A percentile compares a stretch with the other conserved stretches of the same genome.
Conservation (phyloP, 2,888 invertebrate genomes). For the Lasioglossum malachurum region DNA sequence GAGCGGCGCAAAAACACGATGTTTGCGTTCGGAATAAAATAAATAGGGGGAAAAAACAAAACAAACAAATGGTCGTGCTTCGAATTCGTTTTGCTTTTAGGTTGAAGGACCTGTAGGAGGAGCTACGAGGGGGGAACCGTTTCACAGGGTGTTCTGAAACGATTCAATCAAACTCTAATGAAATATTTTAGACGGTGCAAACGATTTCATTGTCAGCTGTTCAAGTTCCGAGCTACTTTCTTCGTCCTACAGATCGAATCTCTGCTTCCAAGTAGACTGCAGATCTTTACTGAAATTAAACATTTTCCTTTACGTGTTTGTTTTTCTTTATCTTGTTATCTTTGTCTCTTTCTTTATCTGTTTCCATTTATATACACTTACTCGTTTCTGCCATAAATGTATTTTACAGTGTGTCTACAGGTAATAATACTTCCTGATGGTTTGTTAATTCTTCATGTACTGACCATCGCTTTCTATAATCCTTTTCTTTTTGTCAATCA, state of each 20-base stretch:
- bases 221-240: neutral
- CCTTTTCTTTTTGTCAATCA: neutral
- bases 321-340: too few relatives aligned
- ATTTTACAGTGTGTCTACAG: too few relatives aligned
- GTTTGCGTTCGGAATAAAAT: conserved; percentile 31
- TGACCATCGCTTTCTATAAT: neutral
- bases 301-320: too few relatives aligned
- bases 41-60: neutral
- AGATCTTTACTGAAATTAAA: neutral
- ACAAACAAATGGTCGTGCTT: neutral
- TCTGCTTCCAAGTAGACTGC: neutral
- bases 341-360: too few relatives aligned
- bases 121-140: neutral
- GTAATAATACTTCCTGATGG: too few relatives aligned
- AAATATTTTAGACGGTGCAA: neutral
- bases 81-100: conserved; percentile 36
- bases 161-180: neutral
- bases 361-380: too few relatives aligned
- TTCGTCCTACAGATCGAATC: neutral
- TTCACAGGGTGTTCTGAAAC: neutral
- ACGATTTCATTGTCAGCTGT: neutral
- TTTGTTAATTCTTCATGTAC: too few relatives aligned
- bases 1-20: conserved; percentile 33
- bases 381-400: too few relatives aligned
- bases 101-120: conserved; percentile 9